These are phyloP conservation scores for Thamnophis sirtalis DNA, from an alignment of 2,113 vertebrate species.

Conservation along the genomic window DNA sequence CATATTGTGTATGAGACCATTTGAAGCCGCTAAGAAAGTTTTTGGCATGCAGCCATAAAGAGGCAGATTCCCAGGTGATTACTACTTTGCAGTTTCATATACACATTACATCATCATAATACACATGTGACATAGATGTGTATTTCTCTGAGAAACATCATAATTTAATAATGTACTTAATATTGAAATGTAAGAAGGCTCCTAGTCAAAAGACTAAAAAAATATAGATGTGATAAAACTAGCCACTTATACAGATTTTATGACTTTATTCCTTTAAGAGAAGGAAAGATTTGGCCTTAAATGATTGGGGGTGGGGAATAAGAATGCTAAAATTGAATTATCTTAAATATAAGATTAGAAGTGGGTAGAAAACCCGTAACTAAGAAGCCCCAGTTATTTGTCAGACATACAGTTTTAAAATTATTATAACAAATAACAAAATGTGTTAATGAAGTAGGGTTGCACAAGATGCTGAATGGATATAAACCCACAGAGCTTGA, in stretches of 20 bases:
- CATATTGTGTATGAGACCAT: background rate
- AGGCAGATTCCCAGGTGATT: background rate
- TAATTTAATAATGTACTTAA: background rate
- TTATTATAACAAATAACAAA: background rate
- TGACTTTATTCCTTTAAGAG: background rate
- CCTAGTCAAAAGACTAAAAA: background rate
- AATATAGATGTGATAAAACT: background rate
- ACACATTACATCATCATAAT: background rate
- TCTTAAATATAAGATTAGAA: background rate
- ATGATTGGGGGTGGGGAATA: background rate
- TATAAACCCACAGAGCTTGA: background rate
- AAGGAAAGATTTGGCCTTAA: background rate
- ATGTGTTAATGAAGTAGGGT: background rate
- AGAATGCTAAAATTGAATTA: background rate
- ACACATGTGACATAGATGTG: background rate
- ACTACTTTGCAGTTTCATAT: background rate
- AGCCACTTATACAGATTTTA: background rate
- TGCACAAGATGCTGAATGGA: background rate
- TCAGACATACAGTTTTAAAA: background rate
- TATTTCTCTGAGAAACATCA: background rate
- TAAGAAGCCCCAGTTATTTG: background rate
- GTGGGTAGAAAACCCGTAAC: background rate
- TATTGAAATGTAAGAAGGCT: background rate
- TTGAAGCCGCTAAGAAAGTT: background rate
- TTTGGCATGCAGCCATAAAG: background rate